Conservation (phyloP, 2,113 vertebrate genomes). For the Gorsachius goisagi region DNA sequence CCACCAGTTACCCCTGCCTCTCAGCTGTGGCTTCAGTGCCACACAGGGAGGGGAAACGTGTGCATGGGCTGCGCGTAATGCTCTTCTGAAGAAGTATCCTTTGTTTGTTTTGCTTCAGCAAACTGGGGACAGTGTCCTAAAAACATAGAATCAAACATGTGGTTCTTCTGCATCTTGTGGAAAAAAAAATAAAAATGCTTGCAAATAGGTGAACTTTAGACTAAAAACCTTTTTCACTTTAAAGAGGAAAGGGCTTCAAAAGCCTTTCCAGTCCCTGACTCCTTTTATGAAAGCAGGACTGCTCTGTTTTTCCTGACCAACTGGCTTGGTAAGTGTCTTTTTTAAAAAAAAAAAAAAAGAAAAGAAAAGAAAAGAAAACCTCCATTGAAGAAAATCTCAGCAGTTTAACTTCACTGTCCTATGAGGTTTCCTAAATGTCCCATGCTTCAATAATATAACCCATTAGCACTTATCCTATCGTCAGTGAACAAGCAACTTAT, state of each 20-base stretch:
- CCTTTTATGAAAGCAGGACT: neutral
- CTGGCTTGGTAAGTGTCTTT: neutral
- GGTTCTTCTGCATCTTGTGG: neutral
- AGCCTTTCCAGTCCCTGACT: neutral
- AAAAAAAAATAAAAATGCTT: neutral
- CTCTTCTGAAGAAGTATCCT: neutral
- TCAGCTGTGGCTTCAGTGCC: neutral
- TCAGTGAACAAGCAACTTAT: neutral
- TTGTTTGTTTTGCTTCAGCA: neutral
- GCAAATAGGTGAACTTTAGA: neutral
- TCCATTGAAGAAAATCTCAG: neutral
- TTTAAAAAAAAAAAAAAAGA: neutral
- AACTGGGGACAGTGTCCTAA: neutral
- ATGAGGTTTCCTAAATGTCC: neutral
- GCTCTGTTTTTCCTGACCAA: neutral
- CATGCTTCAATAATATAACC: neutral
- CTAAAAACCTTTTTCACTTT: neutral
- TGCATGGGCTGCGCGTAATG: accelerated
- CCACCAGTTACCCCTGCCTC: neutral
- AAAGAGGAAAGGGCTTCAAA: neutral
- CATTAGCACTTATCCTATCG: neutral
- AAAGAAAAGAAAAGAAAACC: neutral
- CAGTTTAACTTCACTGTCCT: neutral
- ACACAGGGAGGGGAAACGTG: neutral
- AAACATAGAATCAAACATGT: neutral